These are phyloP conservation scores for Dasyornis broadbenti DNA, from an alignment of 2,113 vertebrate genomes.

Conservation along the genomic window DNA sequence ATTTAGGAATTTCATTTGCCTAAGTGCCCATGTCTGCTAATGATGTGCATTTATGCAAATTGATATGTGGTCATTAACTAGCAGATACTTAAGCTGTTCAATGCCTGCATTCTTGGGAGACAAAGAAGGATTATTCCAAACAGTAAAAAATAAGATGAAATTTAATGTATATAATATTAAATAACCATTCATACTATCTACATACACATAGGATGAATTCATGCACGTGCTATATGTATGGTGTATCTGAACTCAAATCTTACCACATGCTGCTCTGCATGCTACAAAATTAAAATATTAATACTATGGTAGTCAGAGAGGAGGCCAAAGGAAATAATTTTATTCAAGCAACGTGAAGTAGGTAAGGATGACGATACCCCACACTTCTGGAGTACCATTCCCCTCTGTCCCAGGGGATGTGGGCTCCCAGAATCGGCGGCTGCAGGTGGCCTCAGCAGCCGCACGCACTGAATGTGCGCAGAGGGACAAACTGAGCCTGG, in stretches of 20 bases:
- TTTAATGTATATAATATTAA: background rate
- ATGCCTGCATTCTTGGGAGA: background rate
- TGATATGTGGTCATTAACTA: background rate
- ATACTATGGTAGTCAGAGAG: background rate
- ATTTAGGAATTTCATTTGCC: background rate
- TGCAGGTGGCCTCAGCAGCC: background rate
- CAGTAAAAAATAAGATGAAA: background rate
- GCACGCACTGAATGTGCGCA: fast-evolving
- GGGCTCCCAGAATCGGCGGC: background rate
- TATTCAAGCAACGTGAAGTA: background rate
- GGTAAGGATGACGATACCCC: background rate
- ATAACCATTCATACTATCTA: background rate
- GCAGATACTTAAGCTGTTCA: background rate
- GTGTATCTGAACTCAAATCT: background rate
- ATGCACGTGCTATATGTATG: background rate
- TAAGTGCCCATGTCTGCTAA: background rate
- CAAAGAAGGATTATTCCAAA: background rate
- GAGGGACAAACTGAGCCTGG: background rate
- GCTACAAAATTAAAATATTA: background rate
- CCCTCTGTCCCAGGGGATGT: too few species aligned
- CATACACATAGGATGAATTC: too few species aligned
- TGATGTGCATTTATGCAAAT: background rate
- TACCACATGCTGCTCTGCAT: background rate
- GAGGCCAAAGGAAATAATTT: background rate
- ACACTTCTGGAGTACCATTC: background rate